Evolutionary conservation across 2,113 vertebrate species (phyloP).

Genomic region (Pomatorhinus ruficollis): DNA sequence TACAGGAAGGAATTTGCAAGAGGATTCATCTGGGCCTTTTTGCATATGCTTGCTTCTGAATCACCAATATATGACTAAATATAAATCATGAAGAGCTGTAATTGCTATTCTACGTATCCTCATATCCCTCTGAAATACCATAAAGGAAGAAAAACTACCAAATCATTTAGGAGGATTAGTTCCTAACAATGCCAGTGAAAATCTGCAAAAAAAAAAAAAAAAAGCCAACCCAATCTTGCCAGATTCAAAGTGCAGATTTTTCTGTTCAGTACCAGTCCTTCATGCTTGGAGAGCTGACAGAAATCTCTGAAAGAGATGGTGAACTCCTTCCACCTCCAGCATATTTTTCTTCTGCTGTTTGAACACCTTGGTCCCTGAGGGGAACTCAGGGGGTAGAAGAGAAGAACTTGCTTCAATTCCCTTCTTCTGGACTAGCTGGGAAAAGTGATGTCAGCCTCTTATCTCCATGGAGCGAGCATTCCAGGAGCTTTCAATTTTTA

Average conservation of each 20-base stretch:
- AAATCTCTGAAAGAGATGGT: background rate
- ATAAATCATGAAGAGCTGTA: background rate
- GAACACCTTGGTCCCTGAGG: background rate
- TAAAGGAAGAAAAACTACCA: background rate
- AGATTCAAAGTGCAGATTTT: background rate
- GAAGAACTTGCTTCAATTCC: background rate
- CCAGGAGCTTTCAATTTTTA: background rate
- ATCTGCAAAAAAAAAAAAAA: background rate
- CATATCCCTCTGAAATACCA: background rate
- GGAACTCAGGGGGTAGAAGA: background rate
- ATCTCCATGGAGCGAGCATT: background rate
- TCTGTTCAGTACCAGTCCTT: background rate
- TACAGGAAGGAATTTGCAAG: background rate
- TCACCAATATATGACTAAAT: constrained; percentile 21
- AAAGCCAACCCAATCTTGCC: background rate
- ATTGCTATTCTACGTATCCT: background rate
- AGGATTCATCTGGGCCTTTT: constrained; percentile 8
- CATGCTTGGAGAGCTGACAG: background rate
- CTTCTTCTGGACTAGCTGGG: background rate
- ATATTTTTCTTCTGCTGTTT: background rate
- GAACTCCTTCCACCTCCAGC: background rate
- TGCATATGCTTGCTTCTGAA: constrained; percentile 19
- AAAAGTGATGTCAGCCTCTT: background rate
- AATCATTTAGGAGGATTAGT: background rate
- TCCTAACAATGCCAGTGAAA: background rate